phyloP scores from a whole-genome alignment of 2,888 invertebrate species.

The Drosophila nigricruria region DNA sequence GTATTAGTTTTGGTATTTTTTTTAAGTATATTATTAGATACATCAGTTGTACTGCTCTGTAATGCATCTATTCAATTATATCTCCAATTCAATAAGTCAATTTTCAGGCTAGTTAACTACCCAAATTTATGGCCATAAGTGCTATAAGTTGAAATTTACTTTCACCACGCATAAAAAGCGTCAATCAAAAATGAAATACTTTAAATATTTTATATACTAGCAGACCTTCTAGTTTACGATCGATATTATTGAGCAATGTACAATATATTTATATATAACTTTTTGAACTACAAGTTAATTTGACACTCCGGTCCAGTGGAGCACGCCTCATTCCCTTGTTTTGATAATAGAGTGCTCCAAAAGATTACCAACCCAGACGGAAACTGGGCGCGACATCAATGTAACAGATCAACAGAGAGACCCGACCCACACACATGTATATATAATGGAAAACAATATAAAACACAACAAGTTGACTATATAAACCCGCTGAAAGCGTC shows the following conservation, averaged over 20 bases:
- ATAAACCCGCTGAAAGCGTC: slow-evolving; percentile 56
- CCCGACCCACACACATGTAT: slow-evolving; percentile 25
- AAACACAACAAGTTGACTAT: slow-evolving; percentile 57
- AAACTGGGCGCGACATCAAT: slow-evolving; percentile 46
- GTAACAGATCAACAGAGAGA: slow-evolving; percentile 27
- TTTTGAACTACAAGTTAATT: slow-evolving; percentile 8
- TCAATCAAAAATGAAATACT: not conserved
- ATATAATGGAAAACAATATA: slow-evolving; percentile 6
- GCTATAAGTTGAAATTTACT: not conserved
- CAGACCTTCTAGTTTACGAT: slow-evolving; percentile 6
- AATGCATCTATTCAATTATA: no score
- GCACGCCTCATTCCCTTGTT: slow-evolving; percentile 33
- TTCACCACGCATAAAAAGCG: not conserved
- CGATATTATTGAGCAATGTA: slow-evolving; percentile 2
- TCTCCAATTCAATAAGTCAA: no score
- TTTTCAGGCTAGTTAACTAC: not conserved
- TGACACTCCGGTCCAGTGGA: slow-evolving; percentile 4
- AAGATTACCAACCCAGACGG: slow-evolving; percentile 17
- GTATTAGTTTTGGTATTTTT: no score
- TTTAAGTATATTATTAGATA: no score
- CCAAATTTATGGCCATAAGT: not conserved
- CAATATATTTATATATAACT: not conserved
- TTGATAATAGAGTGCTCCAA: slow-evolving; percentile 7
- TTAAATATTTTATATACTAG: not conserved
- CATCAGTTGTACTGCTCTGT: no score